Evolutionary conservation across 2,797 vertebrate species (phyloP), one percentile per base, ranked within the genome.

Genomic region (Phataginus tetradactyla): DNA sequence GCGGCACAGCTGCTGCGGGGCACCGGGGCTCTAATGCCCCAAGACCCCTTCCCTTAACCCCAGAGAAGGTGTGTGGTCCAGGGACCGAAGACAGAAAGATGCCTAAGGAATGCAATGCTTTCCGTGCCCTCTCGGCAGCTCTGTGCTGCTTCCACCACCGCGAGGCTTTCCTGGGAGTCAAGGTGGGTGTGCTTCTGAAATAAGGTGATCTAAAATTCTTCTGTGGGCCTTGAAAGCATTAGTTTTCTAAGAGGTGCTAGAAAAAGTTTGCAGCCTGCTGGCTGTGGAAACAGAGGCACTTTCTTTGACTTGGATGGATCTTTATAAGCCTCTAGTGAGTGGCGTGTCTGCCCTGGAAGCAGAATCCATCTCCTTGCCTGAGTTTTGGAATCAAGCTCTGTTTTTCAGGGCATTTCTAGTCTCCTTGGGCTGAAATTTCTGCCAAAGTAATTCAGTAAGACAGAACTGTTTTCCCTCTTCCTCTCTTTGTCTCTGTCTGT

Each of bases 111-210:
- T 99, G 99, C 98, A 99, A 97, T 95, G 93, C 98, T 93, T 98
- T 99, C 97, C 99, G 99, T 95, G 98, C 98, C 92, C 98, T 99
- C 97, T 98, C 99, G 0, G 99, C 99, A 81, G 99, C 99, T 18
- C 98, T 99, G 96, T 99, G 99, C 98, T 99, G 99, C 98, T 99
- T 99, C 98, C 99, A 99, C 98, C 99, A 99, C 98, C 99, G 99
- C 97, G 99, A 99, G 96, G 98, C 99, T 83, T 94, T 99, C 98
- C 98, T 99, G 92, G 98, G 98, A 92, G 98, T 99, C 97, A 99
- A 99, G 99, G 99, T 99, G 99, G 99, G 99, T 98, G 89, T 81
- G 94, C 90, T 94, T 91, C 83, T 77, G 91, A 95, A 77, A 57
- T 29, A 55, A 66, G 37, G 85, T 5, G 12, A 23, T 86, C 80